Evolutionary conservation across 1,140 invertebrate genomes (phyloP).

Genomic region (Apis mellifera): Amel_HAv3.1 CM009934.2:6335501-6336000

Average conservation of each 20-base stretch:
- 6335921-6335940: constrained; percentile 36
- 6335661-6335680: background rate
- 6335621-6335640: no score
- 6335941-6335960: constrained; percentile 35
- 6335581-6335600: no score
- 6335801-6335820: background rate
- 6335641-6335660: background rate
- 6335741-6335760: constrained; percentile 8
- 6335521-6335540: no score
- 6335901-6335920: background rate
- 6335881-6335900: background rate
- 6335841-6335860: background rate
- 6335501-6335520: no score
- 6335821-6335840: background rate
- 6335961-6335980: constrained; percentile 30
- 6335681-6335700: background rate
- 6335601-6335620: no score
- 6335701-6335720: background rate
- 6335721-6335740: background rate
- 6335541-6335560: no score
- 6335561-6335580: no score
- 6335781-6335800: constrained; percentile 12
- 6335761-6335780: background rate
- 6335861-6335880: background rate
- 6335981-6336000: constrained; percentile 58